Evolutionary conservation across 2,797 vertebrate genomes (phyloP), one percentile per base, ranked within the genome.

Genomic region (Rhabdophis nuchalis): DNA sequence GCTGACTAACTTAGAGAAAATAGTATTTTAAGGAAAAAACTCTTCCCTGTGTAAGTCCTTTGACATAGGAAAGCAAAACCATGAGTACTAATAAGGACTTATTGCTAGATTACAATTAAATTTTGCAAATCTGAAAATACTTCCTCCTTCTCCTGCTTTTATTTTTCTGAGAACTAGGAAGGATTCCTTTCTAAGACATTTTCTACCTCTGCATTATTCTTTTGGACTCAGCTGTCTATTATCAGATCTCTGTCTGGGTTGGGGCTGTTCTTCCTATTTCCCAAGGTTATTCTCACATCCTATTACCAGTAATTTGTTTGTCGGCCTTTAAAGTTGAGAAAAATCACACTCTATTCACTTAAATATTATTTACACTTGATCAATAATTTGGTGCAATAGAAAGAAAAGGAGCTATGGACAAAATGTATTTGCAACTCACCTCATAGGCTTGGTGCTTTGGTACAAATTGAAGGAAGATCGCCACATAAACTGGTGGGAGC

Each of bases 381-480:
- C 96, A 95, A 93, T 95, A 87, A 96, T 96, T 97, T 96, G 94
- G 95, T 23, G 95, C 96, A 96, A 97, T 96, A 97, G 97, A 97
- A 92, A 92, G 5, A 93, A 91, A 97, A 97, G 91, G 91, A 94
- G 89, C 92, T 93, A 95, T 97, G 96, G 95, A 95, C 96, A 95
- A 88, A 96, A 96, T 95, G 94, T 93, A 92, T 92, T 77, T 77
- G 20, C 1, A 82, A 41, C 36, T 82, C 20, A 82, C 72, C 20
- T 41, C 36, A 82, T 10, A 82, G 72, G 36, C 20, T 82, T 46
- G 72, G 1, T 46, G 9, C 46, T 46, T 9, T 46, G 72, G 36
- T 20, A 82, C 20, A 82, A 46, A 82, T 82, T 82, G 72, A 82
- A 82, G 72, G 68, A 1, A 82, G 20, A 82, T 82, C 9, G 4